Evolutionary conservation across 2,797 vertebrate species (phyloP).

Genomic region (Amazonetta brasiliensis): DNA sequence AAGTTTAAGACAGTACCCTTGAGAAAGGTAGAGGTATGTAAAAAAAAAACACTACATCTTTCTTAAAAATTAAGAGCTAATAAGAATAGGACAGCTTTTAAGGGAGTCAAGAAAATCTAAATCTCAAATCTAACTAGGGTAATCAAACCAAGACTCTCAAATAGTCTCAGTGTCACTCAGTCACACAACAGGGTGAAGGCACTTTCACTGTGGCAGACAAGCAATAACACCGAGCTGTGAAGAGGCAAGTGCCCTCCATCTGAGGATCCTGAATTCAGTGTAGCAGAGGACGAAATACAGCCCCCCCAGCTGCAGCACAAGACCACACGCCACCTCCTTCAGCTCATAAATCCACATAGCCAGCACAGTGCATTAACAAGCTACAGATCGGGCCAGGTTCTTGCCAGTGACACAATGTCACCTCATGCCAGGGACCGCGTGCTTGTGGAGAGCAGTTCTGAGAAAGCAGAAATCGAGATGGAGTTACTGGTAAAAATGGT

Average conservation of each 20-base stretch:
- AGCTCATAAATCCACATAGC: neutral
- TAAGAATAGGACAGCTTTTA: neutral
- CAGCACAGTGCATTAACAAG: neutral
- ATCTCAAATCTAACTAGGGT: neutral
- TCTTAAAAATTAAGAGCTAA: neutral
- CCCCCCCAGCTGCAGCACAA: rapidly evolving
- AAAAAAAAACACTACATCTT: neutral
- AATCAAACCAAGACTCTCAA: neutral
- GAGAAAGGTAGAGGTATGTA: neutral
- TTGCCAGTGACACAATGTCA: neutral
- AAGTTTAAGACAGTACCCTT: neutral
- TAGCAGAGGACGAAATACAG: neutral
- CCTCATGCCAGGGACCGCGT: neutral
- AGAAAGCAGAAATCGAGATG: constrained; percentile 10
- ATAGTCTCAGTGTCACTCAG: neutral
- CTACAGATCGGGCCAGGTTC: neutral
- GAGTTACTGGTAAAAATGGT: neutral
- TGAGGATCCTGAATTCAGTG: neutral
- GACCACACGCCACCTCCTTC: neutral
- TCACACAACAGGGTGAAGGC: neutral
- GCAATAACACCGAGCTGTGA: neutral
- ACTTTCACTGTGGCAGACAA: neutral
- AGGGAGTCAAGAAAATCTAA: neutral
- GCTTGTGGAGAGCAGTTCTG: neutral
- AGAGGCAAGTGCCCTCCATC: neutral